These are phyloP conservation scores for Listrodromus nycthemerus DNA, from an alignment of 2,888 invertebrate genomes.

Conservation along the genomic window DNA sequence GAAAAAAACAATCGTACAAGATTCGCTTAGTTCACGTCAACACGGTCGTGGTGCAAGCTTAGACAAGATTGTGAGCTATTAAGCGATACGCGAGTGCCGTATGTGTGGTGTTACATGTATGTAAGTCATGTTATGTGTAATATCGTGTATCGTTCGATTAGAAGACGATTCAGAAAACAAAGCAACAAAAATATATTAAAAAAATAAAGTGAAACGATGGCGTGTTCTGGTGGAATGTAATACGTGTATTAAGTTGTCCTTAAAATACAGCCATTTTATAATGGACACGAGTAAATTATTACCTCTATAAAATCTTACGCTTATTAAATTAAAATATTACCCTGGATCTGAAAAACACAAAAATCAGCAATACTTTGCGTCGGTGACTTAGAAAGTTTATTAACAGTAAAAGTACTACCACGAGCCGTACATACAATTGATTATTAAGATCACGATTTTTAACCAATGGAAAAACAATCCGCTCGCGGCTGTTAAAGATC, in stretches of 20 bases:
- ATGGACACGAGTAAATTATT: slow-evolving; percentile 74
- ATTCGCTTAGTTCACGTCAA: slow-evolving; percentile 76
- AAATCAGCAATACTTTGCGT: slow-evolving; percentile 26
- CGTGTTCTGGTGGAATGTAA: slow-evolving; percentile 81
- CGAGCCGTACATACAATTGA: slow-evolving; percentile 69
- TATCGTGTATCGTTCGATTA: slow-evolving; percentile 81
- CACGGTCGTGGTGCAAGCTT: slow-evolving; percentile 69
- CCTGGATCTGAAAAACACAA: background rate
- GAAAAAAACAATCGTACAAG: slow-evolving; percentile 42
- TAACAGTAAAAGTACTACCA: slow-evolving; percentile 78
- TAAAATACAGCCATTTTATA: slow-evolving; percentile 84
- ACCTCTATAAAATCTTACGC: slow-evolving; percentile 16
- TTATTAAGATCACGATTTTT: slow-evolving; percentile 29
- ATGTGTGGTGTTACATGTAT: slow-evolving; percentile 83
- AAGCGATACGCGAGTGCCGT: slow-evolving; percentile 75
- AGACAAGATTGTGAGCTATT: slow-evolving; percentile 60
- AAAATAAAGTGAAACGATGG: slow-evolving; percentile 74
- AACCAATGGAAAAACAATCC: slow-evolving; percentile 26
- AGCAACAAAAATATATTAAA: slow-evolving; percentile 30
- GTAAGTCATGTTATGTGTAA: slow-evolving; percentile 83
- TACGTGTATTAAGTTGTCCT: slow-evolving; percentile 83
- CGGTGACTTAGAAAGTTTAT: slow-evolving; percentile 81
- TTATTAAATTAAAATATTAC: slow-evolving; percentile 12
- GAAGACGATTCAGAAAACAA: slow-evolving; percentile 71
- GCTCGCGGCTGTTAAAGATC: background rate